A percentile compares a stretch with the other conserved stretches of the same genome.
These are phyloP conservation scores for Thripadectes ignobilis DNA, from an alignment of 2,797 vertebrate genomes.

Conservation along the genomic window DNA sequence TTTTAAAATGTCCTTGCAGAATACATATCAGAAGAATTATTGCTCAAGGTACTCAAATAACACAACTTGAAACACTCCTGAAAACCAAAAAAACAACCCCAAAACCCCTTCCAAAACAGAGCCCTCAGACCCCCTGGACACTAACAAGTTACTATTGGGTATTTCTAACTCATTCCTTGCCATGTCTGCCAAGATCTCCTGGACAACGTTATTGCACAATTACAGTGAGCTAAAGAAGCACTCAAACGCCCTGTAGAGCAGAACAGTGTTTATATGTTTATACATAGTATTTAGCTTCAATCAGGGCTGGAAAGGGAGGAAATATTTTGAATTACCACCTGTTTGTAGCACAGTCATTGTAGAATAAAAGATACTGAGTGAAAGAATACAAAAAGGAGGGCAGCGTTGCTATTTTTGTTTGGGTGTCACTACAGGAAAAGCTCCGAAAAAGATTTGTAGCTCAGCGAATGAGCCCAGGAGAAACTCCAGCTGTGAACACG, in stretches of 20 bases:
- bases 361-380: accelerated
- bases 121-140: too few relatives aligned
- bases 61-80: not conserved
- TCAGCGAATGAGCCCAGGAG: not conserved
- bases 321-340: not conserved
- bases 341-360: not conserved
- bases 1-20: not conserved
- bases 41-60: not conserved
- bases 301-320: not conserved
- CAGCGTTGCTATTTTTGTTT: not conserved
- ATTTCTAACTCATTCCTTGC: not conserved
- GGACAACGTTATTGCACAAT: not conserved
- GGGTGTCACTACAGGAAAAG: not conserved
- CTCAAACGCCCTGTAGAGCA: not conserved
- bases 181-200: not conserved
- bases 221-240: not conserved
- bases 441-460: not conserved
- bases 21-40: not conserved
- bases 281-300: not conserved
- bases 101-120: too few relatives aligned
- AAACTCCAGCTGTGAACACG: constrained; percentile 9
- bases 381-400: not conserved
- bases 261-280: not conserved
- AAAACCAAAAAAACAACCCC: too few relatives aligned
- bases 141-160: too few relatives aligned